phyloP scores from a whole-genome alignment of 1,140 invertebrate species.

The Colletes gigas region DNA sequence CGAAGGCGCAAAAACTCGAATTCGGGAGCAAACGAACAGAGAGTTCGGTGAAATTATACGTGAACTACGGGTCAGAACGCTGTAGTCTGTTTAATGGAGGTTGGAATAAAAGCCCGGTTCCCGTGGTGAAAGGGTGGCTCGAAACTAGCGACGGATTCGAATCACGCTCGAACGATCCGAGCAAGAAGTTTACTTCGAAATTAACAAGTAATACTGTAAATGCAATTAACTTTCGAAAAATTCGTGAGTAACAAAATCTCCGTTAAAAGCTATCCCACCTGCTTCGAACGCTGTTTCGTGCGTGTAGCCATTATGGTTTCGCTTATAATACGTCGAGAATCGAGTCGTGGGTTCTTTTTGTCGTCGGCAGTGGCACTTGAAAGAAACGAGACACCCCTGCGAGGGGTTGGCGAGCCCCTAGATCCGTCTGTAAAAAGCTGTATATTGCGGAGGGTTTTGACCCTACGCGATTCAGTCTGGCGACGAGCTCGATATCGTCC shows the following conservation, averaged over 20 bases:
- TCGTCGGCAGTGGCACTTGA: neutral
- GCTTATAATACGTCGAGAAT: too few species aligned
- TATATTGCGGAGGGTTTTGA: conserved; percentile 31
- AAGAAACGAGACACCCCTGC: neutral
- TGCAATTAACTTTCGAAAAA: too few species aligned
- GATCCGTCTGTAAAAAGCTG: neutral
- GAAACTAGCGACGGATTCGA: neutral
- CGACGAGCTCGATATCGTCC: conserved; percentile 22
- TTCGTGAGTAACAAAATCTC: too few species aligned
- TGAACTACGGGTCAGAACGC: neutral
- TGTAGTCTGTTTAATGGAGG: conserved; percentile 18
- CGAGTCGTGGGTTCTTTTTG: too few species aligned
- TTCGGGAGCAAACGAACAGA: conserved; percentile 6
- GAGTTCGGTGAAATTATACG: conserved; percentile 10
- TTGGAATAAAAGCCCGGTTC: conserved; percentile 10
- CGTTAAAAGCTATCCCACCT: too few species aligned
- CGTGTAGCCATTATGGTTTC: too few species aligned
- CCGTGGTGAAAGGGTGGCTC: conserved; percentile 10
- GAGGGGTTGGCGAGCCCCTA: neutral
- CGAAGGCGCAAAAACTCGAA: conserved; percentile 16
- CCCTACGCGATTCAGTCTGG: conserved; percentile 34
- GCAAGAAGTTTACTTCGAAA: neutral
- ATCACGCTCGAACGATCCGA: neutral
- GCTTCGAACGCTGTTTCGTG: too few species aligned
- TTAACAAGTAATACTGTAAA: too few species aligned